Evolutionary conservation across 2,888 invertebrate species (phyloP), one percentile per base, ranked within the genome.

Genomic region (Diaprepes abbreviatus): DNA sequence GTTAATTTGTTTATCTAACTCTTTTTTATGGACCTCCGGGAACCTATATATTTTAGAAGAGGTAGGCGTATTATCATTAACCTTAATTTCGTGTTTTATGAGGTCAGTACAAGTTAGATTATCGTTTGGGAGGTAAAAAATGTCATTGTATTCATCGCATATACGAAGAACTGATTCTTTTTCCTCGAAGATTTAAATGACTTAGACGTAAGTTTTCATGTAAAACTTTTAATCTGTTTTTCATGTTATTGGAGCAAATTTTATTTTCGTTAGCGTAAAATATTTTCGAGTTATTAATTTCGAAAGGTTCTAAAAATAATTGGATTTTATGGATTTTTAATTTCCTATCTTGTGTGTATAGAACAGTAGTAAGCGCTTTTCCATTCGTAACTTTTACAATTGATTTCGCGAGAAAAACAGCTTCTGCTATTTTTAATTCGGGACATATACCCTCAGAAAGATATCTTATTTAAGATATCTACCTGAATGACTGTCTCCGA

Each of bases 11-110:
- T 70, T 72, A 6, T 78, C 59, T 16, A 80, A 74, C 68, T 80
- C 79, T 19, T 71, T 55, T 72, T 80, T 79, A 63, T 78, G 78
- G 10, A 75, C 58, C 70, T 80, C 72, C 6, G 77, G 79, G 40
- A 73, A 79, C 33, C 78, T 43, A 70, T 80, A 80, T 3, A 70
- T 72, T 74, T 78, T 78, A 3, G 74, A 52, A 68, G 68, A 50
- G 9, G 79, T 74, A 6, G 78, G 79, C 31, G 50, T 66, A 5
- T 65, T 33, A 21, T 67, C 38, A n/a, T 63, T 74, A 1, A 74
- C 73, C 45, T 60, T 66, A 10, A 80, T 80, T 45, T 73, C 67
- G 54, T 78, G 77, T 52, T 70, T 64, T 0, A 75, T 45, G 2
- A 66, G 33, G 66, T 77, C 62, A 6, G 78, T 79, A 14, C 12